These are phyloP conservation scores for Notechis scutatus DNA, from an alignment of 2,113 vertebrate species.

Conservation along the genomic window DNA sequence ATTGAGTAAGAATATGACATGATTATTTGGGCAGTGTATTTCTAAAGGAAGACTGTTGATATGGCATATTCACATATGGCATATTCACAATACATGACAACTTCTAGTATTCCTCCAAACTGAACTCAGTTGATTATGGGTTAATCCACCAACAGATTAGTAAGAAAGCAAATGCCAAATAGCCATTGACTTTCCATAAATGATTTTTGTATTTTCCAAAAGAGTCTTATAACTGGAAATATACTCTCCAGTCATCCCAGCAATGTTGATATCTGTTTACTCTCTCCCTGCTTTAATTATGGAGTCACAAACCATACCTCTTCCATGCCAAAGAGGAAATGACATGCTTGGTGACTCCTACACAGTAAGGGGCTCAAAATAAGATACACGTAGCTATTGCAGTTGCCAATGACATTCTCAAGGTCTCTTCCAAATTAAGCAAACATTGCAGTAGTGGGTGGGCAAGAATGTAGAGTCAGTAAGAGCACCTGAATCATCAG, in stretches of 20 bases:
- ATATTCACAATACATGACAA: not conserved
- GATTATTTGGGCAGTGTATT: not conserved
- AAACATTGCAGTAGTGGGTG: not conserved
- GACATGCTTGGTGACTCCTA: not conserved
- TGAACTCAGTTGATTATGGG: not conserved
- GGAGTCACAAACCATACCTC: not conserved
- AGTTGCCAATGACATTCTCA: not conserved
- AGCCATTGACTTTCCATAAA: not conserved
- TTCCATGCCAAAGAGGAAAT: not conserved
- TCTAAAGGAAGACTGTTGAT: not conserved
- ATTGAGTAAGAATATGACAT: not conserved
- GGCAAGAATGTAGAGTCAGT: not conserved
- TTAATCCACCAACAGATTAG: not conserved
- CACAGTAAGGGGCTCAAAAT: not conserved
- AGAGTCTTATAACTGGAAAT: not conserved
- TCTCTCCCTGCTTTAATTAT: not conserved
- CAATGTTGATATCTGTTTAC: not conserved
- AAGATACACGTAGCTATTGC: not conserved
- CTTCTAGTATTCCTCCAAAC: not conserved
- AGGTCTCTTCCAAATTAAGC: not conserved
- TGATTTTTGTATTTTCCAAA: not conserved
- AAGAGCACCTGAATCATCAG: slow-evolving; percentile 18
- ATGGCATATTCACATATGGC: not conserved
- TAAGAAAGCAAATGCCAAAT: not conserved
- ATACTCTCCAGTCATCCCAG: not conserved